Base-by-base conservation (phyloP, 2,888 invertebrate species). In the Oscheius sp. region DNA sequence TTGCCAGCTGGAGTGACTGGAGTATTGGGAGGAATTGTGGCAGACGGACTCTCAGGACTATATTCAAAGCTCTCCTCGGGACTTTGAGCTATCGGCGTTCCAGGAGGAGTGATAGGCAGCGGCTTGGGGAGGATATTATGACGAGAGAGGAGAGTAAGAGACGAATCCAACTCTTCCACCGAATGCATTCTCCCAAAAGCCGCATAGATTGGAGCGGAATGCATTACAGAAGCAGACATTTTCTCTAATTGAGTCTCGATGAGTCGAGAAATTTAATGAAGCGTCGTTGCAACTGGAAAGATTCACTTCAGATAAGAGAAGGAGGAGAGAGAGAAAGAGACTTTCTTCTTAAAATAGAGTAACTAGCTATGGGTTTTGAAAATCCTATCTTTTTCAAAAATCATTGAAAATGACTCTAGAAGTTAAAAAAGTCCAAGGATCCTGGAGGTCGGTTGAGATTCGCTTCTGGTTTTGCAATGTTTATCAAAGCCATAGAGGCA, bases 81-180 rank as follows among this genome's bases (percentile, higher is more conserved):
- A 34, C 67, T 58, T 25, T 37, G 57, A 27, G 58, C 67, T 17
- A 58, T 58, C n/a, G 69, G 69, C 2, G 69, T 63, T 17, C 69
- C 69, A 27, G 69, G 69, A 4, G 69, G 69, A 8, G 69, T 69
- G 12, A 69, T 39, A 12, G 63, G 61, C n/a, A 63, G n/a, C 8
- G 37, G 17, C 31, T 34, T 69, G 20, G 50, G 4, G 20, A 58
- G 61, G 15, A 67, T 46, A 37, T 33, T 50, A 42, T 69, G 69
- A 10, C 63, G 34, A 4, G 63, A 63, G 3, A 69, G 63, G 2
- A 63, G 63, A 0, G 69, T 69, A 12, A 69, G 27, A 2, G 69
- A 69, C 8, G 69, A 69, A 39, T 69, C 69, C 39, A 69, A 29
- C 53, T 69, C 69, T 31, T 69, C 69, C 17, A 69, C 69, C 31